Evolutionary conservation across 2,888 invertebrate genomes (phyloP).

Genomic region (Abrostola triplasia): DNA sequence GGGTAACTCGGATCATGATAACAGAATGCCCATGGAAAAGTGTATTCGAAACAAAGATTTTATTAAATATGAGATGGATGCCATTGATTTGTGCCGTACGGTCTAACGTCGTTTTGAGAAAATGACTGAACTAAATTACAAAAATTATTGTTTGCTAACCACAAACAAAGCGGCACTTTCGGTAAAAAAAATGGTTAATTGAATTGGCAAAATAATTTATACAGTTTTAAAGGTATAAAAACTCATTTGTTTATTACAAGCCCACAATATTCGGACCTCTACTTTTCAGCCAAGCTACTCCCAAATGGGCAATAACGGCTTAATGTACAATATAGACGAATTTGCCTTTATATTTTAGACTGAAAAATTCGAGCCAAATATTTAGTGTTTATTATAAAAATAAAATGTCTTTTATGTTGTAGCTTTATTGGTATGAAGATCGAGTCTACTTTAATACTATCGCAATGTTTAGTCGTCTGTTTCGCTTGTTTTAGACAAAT

Average conservation of each 20-base stretch:
- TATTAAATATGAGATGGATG: not conserved
- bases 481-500: no score
- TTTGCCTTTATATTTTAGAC: constrained; percentile 31
- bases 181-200: constrained; percentile 6
- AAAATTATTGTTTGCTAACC: no score
- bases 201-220: constrained; percentile 43
- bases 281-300: constrained; percentile 38
- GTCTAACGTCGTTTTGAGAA: no score
- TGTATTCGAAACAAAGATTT: constrained; percentile 4
- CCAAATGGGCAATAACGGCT: constrained; percentile 34
- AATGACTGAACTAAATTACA: no score
- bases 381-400: not conserved
- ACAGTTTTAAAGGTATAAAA: constrained; percentile 37
- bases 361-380: constrained; percentile 13
- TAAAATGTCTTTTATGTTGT: not conserved
- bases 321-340: constrained; percentile 44
- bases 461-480: no score
- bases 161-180: no score
- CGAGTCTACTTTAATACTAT: no score
- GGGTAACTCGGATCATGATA: constrained; percentile 35
- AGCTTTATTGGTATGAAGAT: no score
- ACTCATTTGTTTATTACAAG: constrained; percentile 53
- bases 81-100: no score
- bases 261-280: constrained; percentile 39
- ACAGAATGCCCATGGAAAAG: constrained; percentile 17